Percentiles rank a stretch among this genome's conserved stretches.
These are phyloP conservation scores for Andrena hattorfiana DNA, from an alignment of 2,888 invertebrate genomes.

Conservation along the genomic window DNA sequence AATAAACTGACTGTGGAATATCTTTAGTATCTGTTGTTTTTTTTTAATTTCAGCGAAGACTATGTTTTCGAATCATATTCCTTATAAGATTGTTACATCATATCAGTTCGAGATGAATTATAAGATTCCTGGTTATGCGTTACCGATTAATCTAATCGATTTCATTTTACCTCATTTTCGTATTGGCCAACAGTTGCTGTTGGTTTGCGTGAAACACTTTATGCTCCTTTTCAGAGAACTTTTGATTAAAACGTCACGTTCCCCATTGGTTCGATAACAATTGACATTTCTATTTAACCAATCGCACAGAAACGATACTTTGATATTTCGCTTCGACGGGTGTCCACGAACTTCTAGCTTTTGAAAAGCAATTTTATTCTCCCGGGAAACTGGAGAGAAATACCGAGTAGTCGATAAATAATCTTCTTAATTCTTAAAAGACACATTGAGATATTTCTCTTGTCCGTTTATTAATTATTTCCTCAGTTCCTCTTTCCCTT, in stretches of 20 bases:
- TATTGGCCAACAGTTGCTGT: conserved; percentile 2
- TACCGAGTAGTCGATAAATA: background rate
- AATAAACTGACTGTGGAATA: no score
- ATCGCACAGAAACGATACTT: conserved; percentile 6
- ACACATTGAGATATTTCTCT: no score
- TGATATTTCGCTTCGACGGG: background rate
- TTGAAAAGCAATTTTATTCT: conserved; percentile 7
- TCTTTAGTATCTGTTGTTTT: no score
- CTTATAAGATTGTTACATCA: no score
- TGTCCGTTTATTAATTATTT: no score
- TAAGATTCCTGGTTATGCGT: no score
- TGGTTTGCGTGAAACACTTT: conserved; percentile 21
- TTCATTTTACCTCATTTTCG: conserved; percentile 1
- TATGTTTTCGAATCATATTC: no score
- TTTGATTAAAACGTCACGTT: conserved; percentile 53
- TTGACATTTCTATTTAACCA: conserved; percentile 10
- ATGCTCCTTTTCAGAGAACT: conserved; percentile 28
- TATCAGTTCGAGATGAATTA: no score
- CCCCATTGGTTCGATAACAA: conserved; percentile 30
- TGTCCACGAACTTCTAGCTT: background rate
- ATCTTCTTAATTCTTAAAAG: no score
- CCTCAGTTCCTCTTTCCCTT: no score
- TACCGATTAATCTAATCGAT: background rate
- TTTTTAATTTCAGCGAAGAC: no score
- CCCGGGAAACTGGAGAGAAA: no score